Base-by-base conservation (phyloP, 2,888 invertebrate species). In the Saturnia japonica region DNA sequence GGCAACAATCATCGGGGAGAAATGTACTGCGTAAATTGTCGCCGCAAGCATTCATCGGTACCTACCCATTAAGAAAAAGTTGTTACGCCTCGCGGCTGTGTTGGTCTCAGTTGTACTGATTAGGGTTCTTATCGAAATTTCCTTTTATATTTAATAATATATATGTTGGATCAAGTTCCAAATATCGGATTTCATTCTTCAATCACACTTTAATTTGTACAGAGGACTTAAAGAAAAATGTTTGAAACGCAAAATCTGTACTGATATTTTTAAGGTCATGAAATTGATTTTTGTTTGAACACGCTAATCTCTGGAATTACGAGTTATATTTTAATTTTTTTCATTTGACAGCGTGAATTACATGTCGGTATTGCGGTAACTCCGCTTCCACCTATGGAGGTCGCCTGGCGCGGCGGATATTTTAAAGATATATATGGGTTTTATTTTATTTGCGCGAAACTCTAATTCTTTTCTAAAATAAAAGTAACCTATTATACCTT, bases 1-100 rank as follows among this genome's bases (percentile, higher is more conserved):
- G 89, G 91, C 91, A 92, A 89, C 91, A 92, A 92, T 94, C 92
- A 89, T 89, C 90, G 85, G 74, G 80, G 83, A 77, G 81, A 81
- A 54, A 79, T 76, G 81, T 81, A 79, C 83, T 81, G 85, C 85
- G 87, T 86, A 93, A 94, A 93, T 93, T 93, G 93, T 93, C 89
- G 89, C 93, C 90, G 77, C 78, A 71, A 87, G 93, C 62, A 47
- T 22, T 45, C 51, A 47, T 3, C 62, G 11, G 68, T 28, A 64
- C 45, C 16, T 40, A 47, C 51, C 66, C 25, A 66, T 70, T 54
- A 66, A 43, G 64, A 40, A 64, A 64, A 67, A 70, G 25, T 54
- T 66, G 40, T 54, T 51, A 42, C n/a, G 54, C 51, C 68, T 54
- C 42, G 68, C 14, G 68, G 68, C n/a, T 54, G 14, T 16, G 8